phyloP scores from a whole-genome alignment of 2,888 invertebrate genomes.

The Tipula lateralis region DNA sequence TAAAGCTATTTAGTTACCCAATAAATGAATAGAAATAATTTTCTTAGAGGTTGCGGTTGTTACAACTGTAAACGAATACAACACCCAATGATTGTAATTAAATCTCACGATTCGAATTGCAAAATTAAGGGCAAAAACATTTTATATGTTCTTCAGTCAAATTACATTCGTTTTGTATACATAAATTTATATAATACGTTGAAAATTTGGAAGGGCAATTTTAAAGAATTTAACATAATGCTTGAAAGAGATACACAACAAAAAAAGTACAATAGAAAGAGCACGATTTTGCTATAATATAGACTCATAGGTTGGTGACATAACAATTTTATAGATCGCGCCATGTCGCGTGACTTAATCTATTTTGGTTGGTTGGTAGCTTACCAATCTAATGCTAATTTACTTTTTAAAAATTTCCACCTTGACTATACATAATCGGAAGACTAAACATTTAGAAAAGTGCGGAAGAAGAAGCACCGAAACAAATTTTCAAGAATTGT shows the following conservation, averaged over 20 bases:
- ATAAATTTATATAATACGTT: no score
- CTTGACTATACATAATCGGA: not conserved
- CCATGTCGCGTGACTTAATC: not conserved
- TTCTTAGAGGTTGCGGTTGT: not conserved
- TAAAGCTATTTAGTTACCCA: not conserved
- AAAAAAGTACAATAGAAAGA: not conserved
- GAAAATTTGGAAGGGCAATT: slow-evolving; percentile 12
- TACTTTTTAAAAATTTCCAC: not conserved
- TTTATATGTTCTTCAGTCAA: not conserved
- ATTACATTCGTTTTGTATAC: not conserved
- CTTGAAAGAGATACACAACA: not conserved
- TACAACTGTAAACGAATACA: not conserved
- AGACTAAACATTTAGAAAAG: not conserved
- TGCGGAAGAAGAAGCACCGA: not conserved
- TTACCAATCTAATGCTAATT: not conserved
- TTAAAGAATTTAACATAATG: not conserved
- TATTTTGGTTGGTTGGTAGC: not conserved
- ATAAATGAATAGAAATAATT: not conserved
- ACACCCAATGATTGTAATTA: not conserved
- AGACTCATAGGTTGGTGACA: not conserved
- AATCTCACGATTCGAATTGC: not conserved
- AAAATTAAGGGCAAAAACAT: not conserved
- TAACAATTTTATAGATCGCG: not conserved
- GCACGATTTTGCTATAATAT: not conserved
- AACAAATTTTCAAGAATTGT: not conserved